Evolutionary conservation across 2,797 vertebrate genomes (phyloP).

Genomic region (Danio aesculapii): DNA sequence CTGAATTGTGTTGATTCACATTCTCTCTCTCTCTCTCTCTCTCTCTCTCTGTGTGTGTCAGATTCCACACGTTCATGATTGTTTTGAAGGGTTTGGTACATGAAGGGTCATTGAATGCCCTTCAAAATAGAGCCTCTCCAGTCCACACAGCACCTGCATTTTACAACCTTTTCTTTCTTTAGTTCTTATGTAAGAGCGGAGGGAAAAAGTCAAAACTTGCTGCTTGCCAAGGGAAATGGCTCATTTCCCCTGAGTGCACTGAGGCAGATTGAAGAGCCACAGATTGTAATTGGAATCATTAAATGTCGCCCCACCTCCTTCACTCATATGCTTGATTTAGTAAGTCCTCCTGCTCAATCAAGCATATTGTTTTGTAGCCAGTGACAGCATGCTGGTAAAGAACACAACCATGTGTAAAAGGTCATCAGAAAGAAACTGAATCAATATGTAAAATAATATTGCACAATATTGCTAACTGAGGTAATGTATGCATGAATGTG

Average conservation of each 20-base stretch:
- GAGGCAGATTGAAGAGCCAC: slow-evolving; percentile 16
- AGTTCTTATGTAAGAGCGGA: slow-evolving; percentile 18
- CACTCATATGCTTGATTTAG: slow-evolving; percentile 12
- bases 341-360: slow-evolving; percentile 20
- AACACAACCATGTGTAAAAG: not conserved
- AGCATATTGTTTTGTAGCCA: slow-evolving; percentile 17
- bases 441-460: not conserved
- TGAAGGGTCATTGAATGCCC: slow-evolving; percentile 15
- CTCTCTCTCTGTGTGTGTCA: slow-evolving; percentile 13
- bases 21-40: not conserved
- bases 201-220: slow-evolving; percentile 10
- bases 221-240: not conserved
- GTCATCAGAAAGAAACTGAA: not conserved
- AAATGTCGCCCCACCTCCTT: slow-evolving; percentile 8
- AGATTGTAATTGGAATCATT: slow-evolving; percentile 31
- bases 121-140: slow-evolving; percentile 21
- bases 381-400: slow-evolving; percentile 22
- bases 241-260: slow-evolving; percentile 23
- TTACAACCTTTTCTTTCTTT: not conserved
- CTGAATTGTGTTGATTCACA: slow-evolving; percentile 27
- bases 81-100: slow-evolving; percentile 3
- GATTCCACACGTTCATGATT: slow-evolving; percentile 39
- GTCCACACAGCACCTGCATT: slow-evolving; percentile 16
- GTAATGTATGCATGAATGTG: too few species aligned
- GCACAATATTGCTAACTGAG: too few species aligned